Conservation (phyloP, 2,113 vertebrate species). For the Mustelus asterias region DNA sequence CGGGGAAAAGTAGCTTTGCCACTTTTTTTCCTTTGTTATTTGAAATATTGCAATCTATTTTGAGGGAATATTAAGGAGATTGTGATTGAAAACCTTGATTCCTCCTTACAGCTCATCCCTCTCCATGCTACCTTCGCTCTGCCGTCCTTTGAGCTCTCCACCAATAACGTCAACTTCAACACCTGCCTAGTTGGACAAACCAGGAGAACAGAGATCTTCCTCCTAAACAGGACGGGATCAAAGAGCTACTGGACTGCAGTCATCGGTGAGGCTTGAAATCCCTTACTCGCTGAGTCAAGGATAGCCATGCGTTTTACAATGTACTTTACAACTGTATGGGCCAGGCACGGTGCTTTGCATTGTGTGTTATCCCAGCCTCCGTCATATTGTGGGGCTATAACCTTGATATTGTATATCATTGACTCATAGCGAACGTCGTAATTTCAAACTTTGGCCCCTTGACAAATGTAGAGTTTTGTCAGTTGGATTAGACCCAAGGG, state of each 20-base stretch:
- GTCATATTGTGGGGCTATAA: background rate
- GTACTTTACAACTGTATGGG: background rate
- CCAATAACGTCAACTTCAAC: constrained; percentile 64
- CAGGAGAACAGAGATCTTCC: constrained; percentile 54
- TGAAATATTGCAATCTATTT: background rate
- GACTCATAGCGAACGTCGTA: background rate
- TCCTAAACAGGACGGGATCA: constrained; percentile 62
- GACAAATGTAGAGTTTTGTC: background rate
- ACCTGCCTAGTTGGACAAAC: constrained; percentile 65
- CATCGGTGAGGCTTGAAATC: constrained; percentile 54
- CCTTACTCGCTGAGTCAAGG: background rate
- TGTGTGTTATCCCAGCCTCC: background rate
- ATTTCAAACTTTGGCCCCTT: background rate
- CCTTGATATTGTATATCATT: background rate
- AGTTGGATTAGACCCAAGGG: background rate
- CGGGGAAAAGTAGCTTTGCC: background rate
- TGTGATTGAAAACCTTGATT: background rate
- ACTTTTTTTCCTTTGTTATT: background rate
- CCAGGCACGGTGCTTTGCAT: background rate
- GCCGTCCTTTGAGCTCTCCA: constrained; percentile 64
- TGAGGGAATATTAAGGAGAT: background rate
- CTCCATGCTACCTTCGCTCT: constrained; percentile 62
- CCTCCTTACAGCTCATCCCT: constrained; percentile 60
- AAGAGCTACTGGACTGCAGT: constrained; percentile 66
- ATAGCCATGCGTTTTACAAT: background rate